phyloP scores from a whole-genome alignment of 1,140 invertebrate genomes.

The Procambarus clarkii region DNA sequence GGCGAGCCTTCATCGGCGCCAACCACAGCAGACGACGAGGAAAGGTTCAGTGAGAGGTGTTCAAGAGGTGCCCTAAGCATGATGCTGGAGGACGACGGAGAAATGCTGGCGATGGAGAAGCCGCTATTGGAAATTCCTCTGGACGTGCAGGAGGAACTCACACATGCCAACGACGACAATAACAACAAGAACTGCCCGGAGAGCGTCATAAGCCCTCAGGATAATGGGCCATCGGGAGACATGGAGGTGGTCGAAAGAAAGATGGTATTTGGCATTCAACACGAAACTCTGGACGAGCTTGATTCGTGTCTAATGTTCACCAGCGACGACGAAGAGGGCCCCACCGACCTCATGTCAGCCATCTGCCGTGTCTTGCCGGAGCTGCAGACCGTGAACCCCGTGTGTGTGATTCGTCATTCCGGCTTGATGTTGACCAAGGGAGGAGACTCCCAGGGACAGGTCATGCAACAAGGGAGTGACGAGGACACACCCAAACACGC shows the following conservation, averaged over 20 bases:
- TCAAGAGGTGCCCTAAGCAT: not conserved
- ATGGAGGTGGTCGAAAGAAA: not conserved
- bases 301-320: not conserved
- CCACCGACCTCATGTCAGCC: constrained; percentile 54
- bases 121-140: not conserved
- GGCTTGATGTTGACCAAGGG: not conserved
- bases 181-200: not conserved
- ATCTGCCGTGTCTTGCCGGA: constrained; percentile 59
- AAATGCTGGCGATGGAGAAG: not conserved
- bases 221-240: not conserved
- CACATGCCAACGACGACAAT: constrained; percentile 14
- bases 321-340: constrained; percentile 24
- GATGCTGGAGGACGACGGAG: constrained; percentile 11
- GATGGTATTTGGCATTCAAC: not conserved
- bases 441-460: not conserved
- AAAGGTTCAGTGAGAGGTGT: not conserved
- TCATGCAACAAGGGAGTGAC: not conserved
- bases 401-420: constrained; percentile 8
- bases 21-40: not conserved
- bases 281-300: not conserved
- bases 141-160: not conserved
- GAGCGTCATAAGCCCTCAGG: not conserved
- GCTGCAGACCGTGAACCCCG: constrained; percentile 41
- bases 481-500: not conserved
- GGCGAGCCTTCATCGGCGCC: not conserved